Base-by-base conservation (phyloP, 2,797 vertebrate genomes). In the Neoniphon sammara region DNA sequence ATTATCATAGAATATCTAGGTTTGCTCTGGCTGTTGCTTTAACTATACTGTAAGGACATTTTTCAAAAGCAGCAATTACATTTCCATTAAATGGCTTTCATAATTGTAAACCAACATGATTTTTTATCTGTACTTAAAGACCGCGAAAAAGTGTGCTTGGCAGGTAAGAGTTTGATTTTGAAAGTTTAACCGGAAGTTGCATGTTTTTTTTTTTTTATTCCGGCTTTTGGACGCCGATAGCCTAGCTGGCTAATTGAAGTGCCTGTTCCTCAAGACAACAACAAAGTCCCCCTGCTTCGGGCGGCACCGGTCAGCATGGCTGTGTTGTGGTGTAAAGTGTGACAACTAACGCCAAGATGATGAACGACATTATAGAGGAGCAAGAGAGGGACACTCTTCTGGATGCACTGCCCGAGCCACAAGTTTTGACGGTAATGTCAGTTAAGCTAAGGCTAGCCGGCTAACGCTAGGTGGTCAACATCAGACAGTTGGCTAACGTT, bases 281-380 rank as follows among this genome's bases (percentile, higher is more conserved):
- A 30, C 15, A 30, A 52, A 57, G 77, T 77, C 73, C 30, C 42
- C 47, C 3, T 10, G 1, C 11, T 42, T 17, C 27, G 46, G n/a
- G 73, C 69, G 71, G 63, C 63, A 6, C 3, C 12, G 66, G 44
- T 75, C 58, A 34, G 6, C 61, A 90, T 93, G 91, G 64, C 58
- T 15, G 42, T 72, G 31, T 57, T 77, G 61, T 34, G 83, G 62
- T 39, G 31, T 67, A 30, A 61, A 70, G 49, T 75, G 86, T 91
- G 91, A 93, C 87, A 81, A 65, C 39, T 54, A 27, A 81, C 82
- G 80, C 49, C 73, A 87, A 77, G 72, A 93, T 93, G 91, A 93
- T 93, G 91, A 94, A 89, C 89, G 92, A 93, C 84, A 94, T 92
- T 75, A 88, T 92, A 60, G 94, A 95, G 77, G 93, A 93, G 30